Evolutionary conservation across 2,888 invertebrate species (phyloP).

Genomic region (Nipponacmea schrenckii): DNA sequence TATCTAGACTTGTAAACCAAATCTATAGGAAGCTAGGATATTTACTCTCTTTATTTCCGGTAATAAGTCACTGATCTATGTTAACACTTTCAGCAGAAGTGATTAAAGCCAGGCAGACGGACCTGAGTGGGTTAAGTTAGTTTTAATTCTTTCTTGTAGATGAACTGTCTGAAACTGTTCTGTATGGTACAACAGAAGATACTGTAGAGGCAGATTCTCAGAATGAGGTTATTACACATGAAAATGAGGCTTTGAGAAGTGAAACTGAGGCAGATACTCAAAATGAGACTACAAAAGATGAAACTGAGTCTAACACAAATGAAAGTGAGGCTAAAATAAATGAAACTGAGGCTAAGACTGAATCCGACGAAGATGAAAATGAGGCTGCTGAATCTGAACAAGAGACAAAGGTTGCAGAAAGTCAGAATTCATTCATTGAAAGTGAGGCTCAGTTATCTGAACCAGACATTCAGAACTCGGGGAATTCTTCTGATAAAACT

Average conservation of each 20-base stretch:
- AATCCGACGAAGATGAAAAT: not conserved
- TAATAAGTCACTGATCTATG: too few species aligned
- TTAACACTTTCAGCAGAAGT: too few species aligned
- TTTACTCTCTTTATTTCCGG: too few species aligned
- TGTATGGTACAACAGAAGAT: too few species aligned
- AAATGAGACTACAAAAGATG: not conserved
- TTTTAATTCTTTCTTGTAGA: too few species aligned
- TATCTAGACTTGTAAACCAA: too few species aligned
- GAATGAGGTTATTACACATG: not conserved
- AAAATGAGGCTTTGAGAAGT: not conserved
- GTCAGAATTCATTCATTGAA: not conserved
- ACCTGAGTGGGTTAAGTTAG: too few species aligned
- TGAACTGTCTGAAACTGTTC: too few species aligned
- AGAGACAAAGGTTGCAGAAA: not conserved
- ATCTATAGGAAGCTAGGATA: too few species aligned
- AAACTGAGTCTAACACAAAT: not conserved
- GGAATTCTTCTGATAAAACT: too few species aligned
- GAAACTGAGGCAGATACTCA: conserved; percentile 3
- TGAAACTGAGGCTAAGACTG: not conserved
- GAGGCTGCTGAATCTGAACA: conserved; percentile 3
- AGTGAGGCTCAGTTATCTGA: not conserved
- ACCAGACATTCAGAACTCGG: not conserved
- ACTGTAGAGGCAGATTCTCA: not conserved
- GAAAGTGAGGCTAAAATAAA: not conserved
- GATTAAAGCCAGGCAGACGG: too few species aligned